These are phyloP conservation scores for Rallus limicola DNA, from an alignment of 2,113 vertebrate genomes.

Conservation along the genomic window DNA sequence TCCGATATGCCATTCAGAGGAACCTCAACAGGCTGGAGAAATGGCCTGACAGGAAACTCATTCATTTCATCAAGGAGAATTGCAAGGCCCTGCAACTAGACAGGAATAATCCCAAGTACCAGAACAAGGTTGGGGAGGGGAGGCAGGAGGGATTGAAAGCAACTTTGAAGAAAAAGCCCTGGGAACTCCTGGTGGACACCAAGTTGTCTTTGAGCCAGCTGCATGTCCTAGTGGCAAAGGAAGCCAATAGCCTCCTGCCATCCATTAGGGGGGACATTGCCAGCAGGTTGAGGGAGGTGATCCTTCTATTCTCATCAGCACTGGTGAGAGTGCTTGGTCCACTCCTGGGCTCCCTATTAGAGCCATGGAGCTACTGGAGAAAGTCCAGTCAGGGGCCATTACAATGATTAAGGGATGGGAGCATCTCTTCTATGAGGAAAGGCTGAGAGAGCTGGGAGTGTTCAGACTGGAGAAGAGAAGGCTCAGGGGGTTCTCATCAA, in stretches of 20 bases:
- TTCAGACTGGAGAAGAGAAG: background rate
- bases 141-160: background rate
- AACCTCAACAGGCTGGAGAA: background rate
- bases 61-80: background rate
- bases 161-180: background rate
- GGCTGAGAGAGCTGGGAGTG: background rate
- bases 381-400: background rate
- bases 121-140: background rate
- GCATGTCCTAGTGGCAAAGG: background rate
- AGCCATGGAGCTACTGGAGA: background rate
- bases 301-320: rapidly evolving
- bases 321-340: background rate
- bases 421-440: background rate
- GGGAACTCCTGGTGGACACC: background rate
- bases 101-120: background rate
- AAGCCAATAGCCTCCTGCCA: background rate
- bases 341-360: background rate
- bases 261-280: background rate
- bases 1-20: background rate
- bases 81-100: background rate
- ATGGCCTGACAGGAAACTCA: background rate
- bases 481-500: background rate
- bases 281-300: background rate
- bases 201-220: background rate
- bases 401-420: background rate